Conservation (phyloP, 2,888 invertebrate species). For the Nemurella pictetii region DNA sequence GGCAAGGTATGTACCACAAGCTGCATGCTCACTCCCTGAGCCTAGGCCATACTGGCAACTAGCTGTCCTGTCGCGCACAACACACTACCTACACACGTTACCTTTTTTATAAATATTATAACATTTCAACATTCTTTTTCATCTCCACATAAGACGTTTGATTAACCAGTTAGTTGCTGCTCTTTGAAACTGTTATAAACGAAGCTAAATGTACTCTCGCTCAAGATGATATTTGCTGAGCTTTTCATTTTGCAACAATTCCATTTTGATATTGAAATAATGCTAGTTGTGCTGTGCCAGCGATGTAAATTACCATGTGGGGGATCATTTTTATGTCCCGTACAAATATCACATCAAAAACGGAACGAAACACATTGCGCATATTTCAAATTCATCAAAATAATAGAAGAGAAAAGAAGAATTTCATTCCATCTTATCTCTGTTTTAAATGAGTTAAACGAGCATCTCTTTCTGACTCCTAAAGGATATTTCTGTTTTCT, state of each 20-base stretch:
- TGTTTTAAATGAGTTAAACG: too few relatives aligned
- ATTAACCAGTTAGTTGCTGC: not conserved
- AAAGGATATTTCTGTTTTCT: too few relatives aligned
- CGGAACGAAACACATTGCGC: too few relatives aligned
- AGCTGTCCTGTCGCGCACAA: not conserved
- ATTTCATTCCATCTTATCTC: too few relatives aligned
- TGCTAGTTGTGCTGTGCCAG: not conserved
- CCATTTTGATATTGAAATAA: not conserved
- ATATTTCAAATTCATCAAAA: too few relatives aligned
- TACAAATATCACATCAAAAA: too few relatives aligned
- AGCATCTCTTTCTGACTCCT: too few relatives aligned
- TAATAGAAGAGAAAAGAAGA: too few relatives aligned
- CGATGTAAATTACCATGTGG: too few relatives aligned
- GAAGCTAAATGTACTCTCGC: not conserved
- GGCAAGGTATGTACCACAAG: slow-evolving; percentile 5
- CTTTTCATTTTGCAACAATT: not conserved
- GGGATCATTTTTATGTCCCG: too few relatives aligned
- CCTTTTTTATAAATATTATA: slow-evolving; percentile 12
- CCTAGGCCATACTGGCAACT: not conserved
- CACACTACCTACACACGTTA: not conserved
- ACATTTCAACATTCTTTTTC: not conserved
- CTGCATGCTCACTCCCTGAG: not conserved
- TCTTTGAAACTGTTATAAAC: not conserved
- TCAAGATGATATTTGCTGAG: not conserved
- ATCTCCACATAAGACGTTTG: not conserved